These are phyloP conservation scores for Pteropus alecto DNA, from an alignment of 2,113 vertebrate genomes.

Conservation along the genomic window DNA sequence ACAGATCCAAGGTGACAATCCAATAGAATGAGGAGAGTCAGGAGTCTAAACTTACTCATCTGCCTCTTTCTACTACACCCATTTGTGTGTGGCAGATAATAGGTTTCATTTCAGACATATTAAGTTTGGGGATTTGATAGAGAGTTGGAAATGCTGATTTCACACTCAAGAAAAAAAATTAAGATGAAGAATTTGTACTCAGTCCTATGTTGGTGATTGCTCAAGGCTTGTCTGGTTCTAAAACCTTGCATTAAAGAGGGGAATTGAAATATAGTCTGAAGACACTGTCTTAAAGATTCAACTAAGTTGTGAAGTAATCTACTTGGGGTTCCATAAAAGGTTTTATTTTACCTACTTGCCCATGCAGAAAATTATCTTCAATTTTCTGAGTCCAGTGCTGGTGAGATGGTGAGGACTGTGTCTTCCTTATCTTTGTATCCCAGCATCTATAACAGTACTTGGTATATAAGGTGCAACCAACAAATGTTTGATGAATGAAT, in stretches of 20 bases:
- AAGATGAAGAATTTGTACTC: neutral
- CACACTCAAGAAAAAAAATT: neutral
- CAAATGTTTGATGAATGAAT: neutral
- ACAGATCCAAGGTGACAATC: neutral
- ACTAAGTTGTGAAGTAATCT: neutral
- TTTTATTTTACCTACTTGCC: constrained; percentile 27
- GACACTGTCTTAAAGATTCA: neutral
- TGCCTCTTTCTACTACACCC: neutral
- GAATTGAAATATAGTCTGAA: neutral
- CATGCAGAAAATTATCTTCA: neutral
- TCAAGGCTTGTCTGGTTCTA: neutral
- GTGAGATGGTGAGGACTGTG: neutral
- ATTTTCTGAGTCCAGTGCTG: neutral
- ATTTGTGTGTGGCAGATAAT: neutral
- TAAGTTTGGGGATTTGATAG: neutral
- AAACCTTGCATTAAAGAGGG: neutral
- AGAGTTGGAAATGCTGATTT: neutral
- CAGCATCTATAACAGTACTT: neutral
- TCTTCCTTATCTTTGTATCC: neutral
- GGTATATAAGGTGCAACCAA: neutral
- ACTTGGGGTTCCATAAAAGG: neutral
- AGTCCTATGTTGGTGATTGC: neutral
- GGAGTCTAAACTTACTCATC: neutral
- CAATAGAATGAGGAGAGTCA: neutral
- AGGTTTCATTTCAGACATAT: neutral